Conservation (phyloP, 2,113 vertebrate genomes). For the Gallinago media region DNA sequence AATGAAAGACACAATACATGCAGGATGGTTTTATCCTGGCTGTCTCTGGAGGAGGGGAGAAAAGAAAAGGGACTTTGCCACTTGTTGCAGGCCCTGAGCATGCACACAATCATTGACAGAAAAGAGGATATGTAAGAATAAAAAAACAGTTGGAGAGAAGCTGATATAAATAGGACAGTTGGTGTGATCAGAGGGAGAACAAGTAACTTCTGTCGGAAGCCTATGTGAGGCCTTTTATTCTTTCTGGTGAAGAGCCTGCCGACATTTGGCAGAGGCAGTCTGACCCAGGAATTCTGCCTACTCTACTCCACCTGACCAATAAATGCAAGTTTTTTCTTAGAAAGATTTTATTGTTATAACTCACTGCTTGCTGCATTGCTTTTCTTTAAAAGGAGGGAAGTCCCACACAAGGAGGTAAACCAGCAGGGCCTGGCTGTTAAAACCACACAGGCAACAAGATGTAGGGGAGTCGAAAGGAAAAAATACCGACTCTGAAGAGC, state of each 20-base stretch:
- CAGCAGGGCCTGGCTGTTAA: neutral
- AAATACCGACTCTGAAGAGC: neutral
- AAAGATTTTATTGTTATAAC: neutral
- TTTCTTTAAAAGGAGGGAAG: neutral
- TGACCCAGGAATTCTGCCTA: constrained; percentile 2
- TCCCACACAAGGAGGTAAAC: neutral
- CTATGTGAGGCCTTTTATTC: neutral
- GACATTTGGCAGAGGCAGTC: neutral
- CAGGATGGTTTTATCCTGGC: neutral
- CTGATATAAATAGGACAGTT: neutral
- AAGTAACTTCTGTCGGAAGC: neutral
- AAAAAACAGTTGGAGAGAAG: neutral
- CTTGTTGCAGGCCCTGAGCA: constrained; percentile 17
- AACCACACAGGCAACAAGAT: constrained; percentile 33
- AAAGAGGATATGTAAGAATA: neutral
- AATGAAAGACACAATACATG: neutral
- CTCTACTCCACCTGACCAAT: constrained; percentile 30
- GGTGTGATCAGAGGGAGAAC: constrained; percentile 22
- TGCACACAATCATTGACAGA: neutral
- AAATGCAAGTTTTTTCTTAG: neutral
- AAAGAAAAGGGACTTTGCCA: constrained; percentile 13
- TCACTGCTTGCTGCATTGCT: neutral
- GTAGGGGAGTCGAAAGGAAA: neutral
- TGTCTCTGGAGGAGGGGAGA: neutral
- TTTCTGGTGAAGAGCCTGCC: neutral